These are phyloP conservation scores for Megalops cyprinoides DNA, from an alignment of 2,797 vertebrate species.

Conservation along the genomic window DNA sequence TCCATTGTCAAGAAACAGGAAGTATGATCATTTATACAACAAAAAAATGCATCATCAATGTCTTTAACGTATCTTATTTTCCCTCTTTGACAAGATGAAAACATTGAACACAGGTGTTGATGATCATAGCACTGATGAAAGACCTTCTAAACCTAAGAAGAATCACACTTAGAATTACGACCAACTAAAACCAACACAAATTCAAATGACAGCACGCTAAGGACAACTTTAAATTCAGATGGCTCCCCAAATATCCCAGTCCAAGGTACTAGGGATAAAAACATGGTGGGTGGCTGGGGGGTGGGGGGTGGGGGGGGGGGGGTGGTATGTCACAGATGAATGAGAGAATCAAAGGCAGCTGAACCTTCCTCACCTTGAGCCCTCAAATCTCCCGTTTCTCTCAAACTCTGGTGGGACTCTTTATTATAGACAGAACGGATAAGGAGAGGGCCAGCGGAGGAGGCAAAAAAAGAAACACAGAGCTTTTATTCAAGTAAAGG, in stretches of 20 bases:
- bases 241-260: background rate
- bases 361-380: slow-evolving; percentile 91
- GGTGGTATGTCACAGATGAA: slow-evolving; percentile 19
- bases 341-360: background rate
- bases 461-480: slow-evolving; percentile 74
- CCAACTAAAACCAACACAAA: background rate
- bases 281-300: background rate
- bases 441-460: slow-evolving; percentile 68
- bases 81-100: background rate
- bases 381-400: slow-evolving; percentile 99
- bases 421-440: slow-evolving; percentile 55
- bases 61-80: no score
- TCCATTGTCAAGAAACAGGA: no score
- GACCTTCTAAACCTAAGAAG: background rate
- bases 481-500: slow-evolving; percentile 68
- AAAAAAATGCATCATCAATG: no score
- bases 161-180: background rate
- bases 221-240: background rate
- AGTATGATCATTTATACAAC: no score
- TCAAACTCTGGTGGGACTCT: slow-evolving; percentile 99
- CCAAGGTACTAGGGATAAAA: background rate
- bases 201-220: background rate
- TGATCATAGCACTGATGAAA: background rate
- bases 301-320: background rate
- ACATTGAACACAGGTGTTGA: background rate